Evolutionary conservation across 2,888 invertebrate genomes (phyloP).

Genomic region (Tolmerus cingulatus): DNA sequence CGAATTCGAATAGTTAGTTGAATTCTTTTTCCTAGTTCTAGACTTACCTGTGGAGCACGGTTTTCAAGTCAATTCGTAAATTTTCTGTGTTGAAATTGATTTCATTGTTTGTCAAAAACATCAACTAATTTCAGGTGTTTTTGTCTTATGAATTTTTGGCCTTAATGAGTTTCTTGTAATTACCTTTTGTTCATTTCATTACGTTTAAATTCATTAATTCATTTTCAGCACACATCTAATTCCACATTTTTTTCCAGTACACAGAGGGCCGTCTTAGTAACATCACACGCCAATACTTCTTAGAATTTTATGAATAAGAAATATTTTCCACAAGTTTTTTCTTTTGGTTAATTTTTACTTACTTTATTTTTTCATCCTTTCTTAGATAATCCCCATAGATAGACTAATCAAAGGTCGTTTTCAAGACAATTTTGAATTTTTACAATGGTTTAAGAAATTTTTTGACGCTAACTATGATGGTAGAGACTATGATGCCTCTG

Average conservation of each 20-base stretch:
- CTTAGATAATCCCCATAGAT: slow-evolving; percentile 65
- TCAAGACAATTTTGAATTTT: slow-evolving; percentile 99
- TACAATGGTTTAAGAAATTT: slow-evolving; percentile 99
- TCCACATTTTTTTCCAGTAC: slow-evolving; percentile 12
- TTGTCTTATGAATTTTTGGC: slow-evolving; percentile 9
- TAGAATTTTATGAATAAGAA: slow-evolving; percentile 23
- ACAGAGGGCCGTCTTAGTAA: slow-evolving; percentile 39
- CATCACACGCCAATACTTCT: neutral
- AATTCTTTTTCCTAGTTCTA: neutral
- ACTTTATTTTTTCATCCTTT: slow-evolving; percentile 50
- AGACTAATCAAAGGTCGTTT: slow-evolving; percentile 95
- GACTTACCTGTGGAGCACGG: slow-evolving; percentile 42
- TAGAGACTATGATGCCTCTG: slow-evolving; percentile 89
- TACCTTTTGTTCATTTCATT: neutral
- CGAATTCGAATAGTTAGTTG: slow-evolving; percentile 52
- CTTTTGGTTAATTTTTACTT: slow-evolving; percentile 45
- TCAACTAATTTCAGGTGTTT: slow-evolving; percentile 36
- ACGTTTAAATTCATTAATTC: slow-evolving; percentile 28
- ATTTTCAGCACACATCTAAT: slow-evolving; percentile 27
- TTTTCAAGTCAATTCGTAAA: slow-evolving; percentile 18
- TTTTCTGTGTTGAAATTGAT: slow-evolving; percentile 1
- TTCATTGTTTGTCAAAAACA: slow-evolving; percentile 9
- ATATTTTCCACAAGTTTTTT: slow-evolving; percentile 51
- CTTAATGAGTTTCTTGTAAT: neutral
- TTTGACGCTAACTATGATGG: slow-evolving; percentile 99